Percentiles rank a stretch among this genome's conserved stretches.
These are phyloP conservation scores for Lagenorhynchus albirostris DNA, from an alignment of 2,113 vertebrate species.

Conservation along the genomic window DNA sequence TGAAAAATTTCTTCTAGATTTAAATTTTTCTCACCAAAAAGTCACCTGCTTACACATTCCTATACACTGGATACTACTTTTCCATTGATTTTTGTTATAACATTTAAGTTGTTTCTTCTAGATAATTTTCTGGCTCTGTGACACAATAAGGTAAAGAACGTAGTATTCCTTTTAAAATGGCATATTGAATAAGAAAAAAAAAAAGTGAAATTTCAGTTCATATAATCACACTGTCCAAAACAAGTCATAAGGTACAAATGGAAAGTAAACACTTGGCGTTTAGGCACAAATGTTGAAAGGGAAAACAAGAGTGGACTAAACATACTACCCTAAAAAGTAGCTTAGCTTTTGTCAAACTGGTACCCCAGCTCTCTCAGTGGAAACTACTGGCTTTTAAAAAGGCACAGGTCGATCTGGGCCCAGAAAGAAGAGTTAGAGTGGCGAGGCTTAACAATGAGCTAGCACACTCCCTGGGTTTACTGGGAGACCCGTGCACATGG, in stretches of 20 bases:
- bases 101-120: slow-evolving; percentile 13
- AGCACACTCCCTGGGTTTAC: background rate
- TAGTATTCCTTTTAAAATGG: background rate
- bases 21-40: background rate
- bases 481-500: background rate
- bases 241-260: slow-evolving; percentile 8
- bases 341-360: background rate
- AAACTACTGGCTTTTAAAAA: background rate
- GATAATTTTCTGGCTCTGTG: slow-evolving; percentile 12
- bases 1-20: slow-evolving; percentile 1
- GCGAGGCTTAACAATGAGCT: background rate
- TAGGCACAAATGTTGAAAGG: slow-evolving; percentile 34
- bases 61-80: background rate
- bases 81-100: slow-evolving; percentile 4
- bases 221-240: background rate
- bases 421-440: background rate
- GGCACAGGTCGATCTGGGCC: background rate
- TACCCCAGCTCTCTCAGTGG: background rate
- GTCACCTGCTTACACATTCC: background rate
- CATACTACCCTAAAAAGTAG: background rate
- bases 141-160: slow-evolving; percentile 19
- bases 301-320: background rate
- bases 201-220: background rate
- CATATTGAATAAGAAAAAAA: background rate
- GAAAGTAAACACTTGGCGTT: background rate